A percentile compares a stretch with the other conserved stretches of the same genome.
phyloP scores from a whole-genome alignment of 2,113 vertebrate species.

The Oryzias curvinotus region DNA sequence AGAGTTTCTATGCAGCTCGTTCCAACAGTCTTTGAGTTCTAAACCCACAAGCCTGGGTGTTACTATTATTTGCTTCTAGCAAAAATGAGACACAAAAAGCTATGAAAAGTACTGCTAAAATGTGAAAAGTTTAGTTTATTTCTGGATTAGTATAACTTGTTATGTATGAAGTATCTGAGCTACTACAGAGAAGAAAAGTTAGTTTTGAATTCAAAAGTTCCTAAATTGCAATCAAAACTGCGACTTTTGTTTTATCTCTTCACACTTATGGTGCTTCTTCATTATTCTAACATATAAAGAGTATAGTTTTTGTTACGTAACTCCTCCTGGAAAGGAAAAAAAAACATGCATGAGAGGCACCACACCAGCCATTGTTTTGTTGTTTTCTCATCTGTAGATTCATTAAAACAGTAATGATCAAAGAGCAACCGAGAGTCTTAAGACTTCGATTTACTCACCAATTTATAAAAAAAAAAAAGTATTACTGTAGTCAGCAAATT shows the following conservation, averaged over 20 bases:
- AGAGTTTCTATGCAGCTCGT: background rate
- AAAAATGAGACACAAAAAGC: too few relatives aligned
- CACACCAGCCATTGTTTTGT: too few relatives aligned
- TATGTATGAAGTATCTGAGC: too few relatives aligned
- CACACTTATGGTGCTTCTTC: background rate
- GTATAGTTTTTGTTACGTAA: too few relatives aligned
- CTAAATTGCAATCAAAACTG: background rate
- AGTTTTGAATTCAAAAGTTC: background rate
- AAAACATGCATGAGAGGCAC: background rate
- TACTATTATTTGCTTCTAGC: background rate
- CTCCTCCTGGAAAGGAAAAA: background rate
- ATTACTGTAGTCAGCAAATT: too few relatives aligned
- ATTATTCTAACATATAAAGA: too few relatives aligned
- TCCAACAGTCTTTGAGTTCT: background rate
- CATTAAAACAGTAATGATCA: background rate
- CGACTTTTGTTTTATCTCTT: background rate
- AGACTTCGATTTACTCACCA: too few relatives aligned
- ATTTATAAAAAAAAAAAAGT: too few relatives aligned
- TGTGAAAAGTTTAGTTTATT: too few relatives aligned
- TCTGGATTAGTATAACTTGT: too few relatives aligned
- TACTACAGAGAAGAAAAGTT: too few relatives aligned
- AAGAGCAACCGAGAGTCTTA: background rate
- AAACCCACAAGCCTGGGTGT: background rate
- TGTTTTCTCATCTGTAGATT: background rate
- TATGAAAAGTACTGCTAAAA: too few relatives aligned